Evolutionary conservation across 2,888 invertebrate genomes (phyloP), one percentile per base, ranked within the genome.

Genomic region (Apamea anceps): DNA sequence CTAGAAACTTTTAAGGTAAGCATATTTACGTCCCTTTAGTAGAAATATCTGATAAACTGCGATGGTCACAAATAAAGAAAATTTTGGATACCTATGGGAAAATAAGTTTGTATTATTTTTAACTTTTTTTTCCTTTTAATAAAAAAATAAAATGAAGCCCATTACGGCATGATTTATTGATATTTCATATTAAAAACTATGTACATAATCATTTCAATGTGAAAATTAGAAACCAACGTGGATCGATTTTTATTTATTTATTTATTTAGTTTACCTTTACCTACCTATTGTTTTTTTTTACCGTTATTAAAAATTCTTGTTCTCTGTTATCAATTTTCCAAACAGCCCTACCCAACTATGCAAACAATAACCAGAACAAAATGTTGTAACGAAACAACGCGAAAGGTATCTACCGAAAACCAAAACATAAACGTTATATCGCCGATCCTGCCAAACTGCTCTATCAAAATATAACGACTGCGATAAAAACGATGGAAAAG

Each of bases 401-500:
- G 89, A 85, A 91, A 93, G 92, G 91, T 93, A 92, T 91, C 89
- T 91, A 92, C 87, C 71, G 91, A 95, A 95, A 96, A 95, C 96
- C 95, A 95, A 96, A 95, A 96, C 93, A 96, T 96, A 96, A 96
- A 96, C 95, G 96, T 96, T 96, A 96, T 95, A 96, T 95, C 95
- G 95, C 92, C 94, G 95, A 95, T 96, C 95, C 94, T 89, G 91
- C 93, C 92, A 93, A 96, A 96, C 95, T 93, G 96, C 96, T 96
- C 96, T 95, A 97, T 97, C 96, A 97, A 97, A 96, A 96, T 95
- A 96, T 97, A 97, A 97, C 96, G 96, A 94, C 95, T 87, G 90
- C 96, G 96, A 97, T 97, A 96, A 97, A 96, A 96, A 94, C 96
- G 96, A 96, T 96, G 95, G 95, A 94, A 94, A 96, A 96, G 96